Evolutionary conservation across 2,797 vertebrate species (phyloP).

Genomic region (Hemitrygon akajei): DNA sequence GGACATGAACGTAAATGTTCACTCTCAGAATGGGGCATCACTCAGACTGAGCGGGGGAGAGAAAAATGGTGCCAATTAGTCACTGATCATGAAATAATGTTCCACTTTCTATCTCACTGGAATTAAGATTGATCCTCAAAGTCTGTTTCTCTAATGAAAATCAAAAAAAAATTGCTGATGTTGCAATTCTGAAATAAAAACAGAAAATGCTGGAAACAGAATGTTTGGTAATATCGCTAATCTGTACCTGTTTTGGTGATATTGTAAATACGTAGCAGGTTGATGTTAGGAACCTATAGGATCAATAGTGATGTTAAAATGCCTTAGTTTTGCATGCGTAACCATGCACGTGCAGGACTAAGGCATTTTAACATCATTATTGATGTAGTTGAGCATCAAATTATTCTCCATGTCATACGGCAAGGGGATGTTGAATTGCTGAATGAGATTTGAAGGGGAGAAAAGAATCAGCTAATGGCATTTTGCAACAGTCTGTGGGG

Average conservation of each 20-base stretch:
- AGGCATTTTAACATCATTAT: too few species aligned
- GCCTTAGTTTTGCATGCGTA: neutral
- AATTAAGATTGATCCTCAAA: neutral
- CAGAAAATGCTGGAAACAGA: too few species aligned
- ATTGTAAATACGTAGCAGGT: too few species aligned
- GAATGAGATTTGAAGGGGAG: neutral
- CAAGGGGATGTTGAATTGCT: neutral
- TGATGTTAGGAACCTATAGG: too few species aligned
- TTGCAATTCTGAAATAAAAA: too few species aligned
- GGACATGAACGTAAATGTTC: neutral
- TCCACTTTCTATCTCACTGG: too few species aligned
- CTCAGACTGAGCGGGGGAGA: neutral
- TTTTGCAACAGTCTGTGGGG: neutral
- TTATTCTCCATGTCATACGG: neutral
- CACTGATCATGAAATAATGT: neutral
- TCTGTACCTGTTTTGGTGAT: too few species aligned
- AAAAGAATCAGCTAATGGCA: neutral
- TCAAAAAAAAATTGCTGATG: too few species aligned
- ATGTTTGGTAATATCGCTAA: too few species aligned
- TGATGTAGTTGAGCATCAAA: neutral
- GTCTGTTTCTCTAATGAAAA: neutral
- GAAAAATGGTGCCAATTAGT: neutral
- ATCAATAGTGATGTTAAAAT: neutral
- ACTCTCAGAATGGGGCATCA: neutral
- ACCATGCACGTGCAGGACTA: too few species aligned